phyloP scores from a whole-genome alignment of 2,797 vertebrate genomes.

The Linurgus olivaceus region DNA sequence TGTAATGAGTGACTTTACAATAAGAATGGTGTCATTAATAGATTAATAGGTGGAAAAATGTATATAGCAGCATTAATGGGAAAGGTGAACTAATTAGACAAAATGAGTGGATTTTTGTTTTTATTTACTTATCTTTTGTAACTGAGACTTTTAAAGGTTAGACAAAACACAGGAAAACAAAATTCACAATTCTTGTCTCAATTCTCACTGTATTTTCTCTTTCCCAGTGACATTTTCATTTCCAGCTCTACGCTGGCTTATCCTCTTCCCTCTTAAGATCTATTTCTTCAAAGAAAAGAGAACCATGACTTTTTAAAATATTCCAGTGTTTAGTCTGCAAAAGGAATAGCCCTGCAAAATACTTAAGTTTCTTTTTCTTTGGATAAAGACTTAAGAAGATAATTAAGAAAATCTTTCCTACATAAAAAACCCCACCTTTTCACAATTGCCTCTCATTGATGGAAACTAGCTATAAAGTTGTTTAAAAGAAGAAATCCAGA shows the following conservation, averaged over 20 bases:
- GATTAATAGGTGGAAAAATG: not conserved
- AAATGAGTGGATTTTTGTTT: not conserved
- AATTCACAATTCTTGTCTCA: not conserved
- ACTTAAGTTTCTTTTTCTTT: not conserved
- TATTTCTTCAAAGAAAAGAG: not conserved
- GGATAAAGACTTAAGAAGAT: too few relatives aligned
- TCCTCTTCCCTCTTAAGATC: not conserved
- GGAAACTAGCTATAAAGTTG: not conserved
- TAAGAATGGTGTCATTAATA: not conserved
- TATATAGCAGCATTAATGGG: not conserved
- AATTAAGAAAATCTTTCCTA: not conserved
- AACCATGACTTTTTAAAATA: not conserved
- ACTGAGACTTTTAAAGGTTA: not conserved
- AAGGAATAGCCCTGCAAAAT: not conserved
- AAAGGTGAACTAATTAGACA: not conserved
- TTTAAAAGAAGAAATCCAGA: not conserved
- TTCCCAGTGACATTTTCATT: not conserved
- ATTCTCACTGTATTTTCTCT: not conserved
- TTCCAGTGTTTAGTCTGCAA: not conserved
- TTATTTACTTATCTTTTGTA: not conserved
- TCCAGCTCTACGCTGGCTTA: not conserved
- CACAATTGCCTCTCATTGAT: not conserved
- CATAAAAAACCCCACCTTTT: not conserved
- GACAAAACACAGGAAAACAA: not conserved
- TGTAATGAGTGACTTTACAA: not conserved